Base-by-base conservation (phyloP, 1,140 invertebrate species). In the Rhagoletis zephyria region DNA sequence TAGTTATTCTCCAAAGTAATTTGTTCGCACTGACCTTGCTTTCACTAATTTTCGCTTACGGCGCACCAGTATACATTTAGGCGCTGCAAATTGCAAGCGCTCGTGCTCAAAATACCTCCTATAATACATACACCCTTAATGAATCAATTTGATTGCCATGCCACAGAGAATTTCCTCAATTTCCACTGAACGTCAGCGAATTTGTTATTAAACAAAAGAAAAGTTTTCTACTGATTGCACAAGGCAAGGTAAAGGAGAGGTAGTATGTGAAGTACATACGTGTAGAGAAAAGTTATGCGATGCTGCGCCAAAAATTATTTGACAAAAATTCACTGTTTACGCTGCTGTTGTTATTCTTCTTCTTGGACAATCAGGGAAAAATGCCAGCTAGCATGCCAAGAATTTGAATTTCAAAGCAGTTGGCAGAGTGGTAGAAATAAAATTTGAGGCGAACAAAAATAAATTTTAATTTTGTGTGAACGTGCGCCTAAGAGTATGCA, bases 121-220 rank as follows among this genome's bases (percentile, higher is more conserved):
- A 30, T 30, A 30, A 30, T 30, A 30, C 30, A 30, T 30, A 56
- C 9, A 56, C 48, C n/a, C 45, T 81, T 81, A 81, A 81, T 81
- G 74, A 81, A 81, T 81, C 74, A 81, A 81, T 81, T 81, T 56
- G 56, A 81, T 81, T 81, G 51, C 74, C 56, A 81, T 81, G 74
- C 74, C 48, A 10, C 7, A 16, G 48, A 42, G 48, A 81, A 81
- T 81, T 59, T n/a, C 74, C 10, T 14, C 74, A n/a, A n/a, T 16
- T 30, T 30, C 30, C 30, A 30, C 30, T 30, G 30, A 30, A 30
- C 30, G 14, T 63, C 42, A 56, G 48, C 42, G 14, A n/a, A 81
- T 74, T 74, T 74, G 40, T 74, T 74, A 74, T 74, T 48, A 74
- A 40, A 81, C 48, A 81, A 51, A 67, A 81, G n/a, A 16, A 45